Base-by-base conservation (phyloP, 2,797 vertebrate species). In the Enteromius radiatus region DNA sequence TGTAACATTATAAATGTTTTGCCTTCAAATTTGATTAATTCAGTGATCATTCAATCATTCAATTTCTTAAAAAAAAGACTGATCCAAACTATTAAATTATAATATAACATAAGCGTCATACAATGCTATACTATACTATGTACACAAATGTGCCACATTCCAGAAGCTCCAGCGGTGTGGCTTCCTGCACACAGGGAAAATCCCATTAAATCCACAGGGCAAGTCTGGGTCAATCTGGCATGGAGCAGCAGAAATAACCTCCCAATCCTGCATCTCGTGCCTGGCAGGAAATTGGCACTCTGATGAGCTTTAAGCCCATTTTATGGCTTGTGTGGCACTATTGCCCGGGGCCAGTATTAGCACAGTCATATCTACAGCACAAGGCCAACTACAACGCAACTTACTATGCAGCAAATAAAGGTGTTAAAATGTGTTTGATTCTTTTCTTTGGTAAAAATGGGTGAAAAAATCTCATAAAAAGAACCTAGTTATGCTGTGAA, bases 191-290 rank as follows among this genome's bases (percentile, higher is more conserved):
- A 70, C 38, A 79, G 82, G 74, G 74, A 74, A 79, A 88, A 84
- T 79, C 71, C 69, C 75, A 80, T 87, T 78, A 65, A 83, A 77
- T 83, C 87, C 84, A 79, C 83, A 86, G 84, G 86, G 84, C 61
- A 84, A 87, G 81, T 88, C 83, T 65, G 61, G 84, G 85, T 87
- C 81, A 84, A 86, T 88, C 78, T 89, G 87, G 86, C 80, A 77
- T 79, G 33, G 69, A 82, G 64, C 80, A 84, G 84, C 45, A 75
- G 76, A 86, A 84, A 88, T 87, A 86, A 86, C 85, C 81, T 54
- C 83, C 67, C 83, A 85, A 79, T 87, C 87, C 73, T 79, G 81
- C 78, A 65, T 78, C 76, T 84, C 61, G 28, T 84, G 87, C 70
- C 82, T 64, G 78, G 82, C 80, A 83, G 73, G 77, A 86, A 80